Evolutionary conservation across 1,140 invertebrate species (phyloP).

Genomic region (Drosophila murphyi): DNA sequence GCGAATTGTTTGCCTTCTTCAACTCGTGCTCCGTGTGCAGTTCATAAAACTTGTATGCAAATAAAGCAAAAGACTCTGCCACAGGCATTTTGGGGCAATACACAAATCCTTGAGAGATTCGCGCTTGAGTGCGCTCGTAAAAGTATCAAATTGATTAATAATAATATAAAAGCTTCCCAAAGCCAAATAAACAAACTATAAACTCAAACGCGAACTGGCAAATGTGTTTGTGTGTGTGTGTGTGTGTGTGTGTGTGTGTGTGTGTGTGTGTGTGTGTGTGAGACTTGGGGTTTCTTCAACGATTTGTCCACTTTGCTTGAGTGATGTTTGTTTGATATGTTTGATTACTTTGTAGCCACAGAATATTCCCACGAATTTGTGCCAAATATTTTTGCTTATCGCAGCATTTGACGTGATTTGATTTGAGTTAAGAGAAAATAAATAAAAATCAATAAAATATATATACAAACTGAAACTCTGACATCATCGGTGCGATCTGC

Average conservation of each 20-base stretch:
- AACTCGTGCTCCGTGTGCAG: constrained; percentile 30
- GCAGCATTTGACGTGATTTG: constrained; percentile 79
- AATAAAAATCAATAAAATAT: constrained; percentile 22
- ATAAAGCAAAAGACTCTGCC: constrained; percentile 63
- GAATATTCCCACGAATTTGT: constrained; percentile 72
- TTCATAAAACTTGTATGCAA: constrained; percentile 80
- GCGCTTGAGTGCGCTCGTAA: constrained; percentile 81
- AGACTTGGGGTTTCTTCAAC: constrained; percentile 21
- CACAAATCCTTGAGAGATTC: constrained; percentile 78
- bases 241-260: constrained; percentile 9
- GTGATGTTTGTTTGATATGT: constrained; percentile 81
- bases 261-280: constrained; percentile 12
- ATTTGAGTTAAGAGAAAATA: constrained; percentile 55
- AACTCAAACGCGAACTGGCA: constrained; percentile 48
- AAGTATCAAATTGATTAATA: constrained; percentile 84
- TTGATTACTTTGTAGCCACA: constrained; percentile 71
- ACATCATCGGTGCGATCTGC: constrained; percentile 56
- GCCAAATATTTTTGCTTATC: constrained; percentile 70
- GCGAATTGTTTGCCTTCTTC: neutral
- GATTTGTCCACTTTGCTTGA: constrained; percentile 79
- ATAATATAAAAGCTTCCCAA: constrained; percentile 70
- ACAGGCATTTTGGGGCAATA: constrained; percentile 41
- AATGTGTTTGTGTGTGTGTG: constrained; percentile 5
- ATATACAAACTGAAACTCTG: constrained; percentile 48
- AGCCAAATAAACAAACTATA: constrained; percentile 68